Evolutionary conservation across 92 coral and sea anemone species (phyloP).

Genomic region (Umimayanthus kanabou): DNA sequence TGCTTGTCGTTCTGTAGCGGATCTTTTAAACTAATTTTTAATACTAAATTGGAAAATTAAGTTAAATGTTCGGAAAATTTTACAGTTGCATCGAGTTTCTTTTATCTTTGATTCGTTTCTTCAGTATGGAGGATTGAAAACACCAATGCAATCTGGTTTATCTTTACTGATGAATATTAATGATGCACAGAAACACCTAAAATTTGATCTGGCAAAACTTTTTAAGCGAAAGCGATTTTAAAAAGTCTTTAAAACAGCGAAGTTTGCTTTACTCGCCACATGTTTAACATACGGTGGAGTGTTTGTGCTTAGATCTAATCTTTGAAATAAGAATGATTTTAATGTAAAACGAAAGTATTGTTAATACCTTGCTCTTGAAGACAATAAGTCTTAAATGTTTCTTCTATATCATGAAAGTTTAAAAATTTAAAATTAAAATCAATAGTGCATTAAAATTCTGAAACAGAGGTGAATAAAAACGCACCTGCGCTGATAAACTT

Average conservation of each 20-base stretch:
- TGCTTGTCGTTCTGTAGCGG: no score
- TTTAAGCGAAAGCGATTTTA: not conserved
- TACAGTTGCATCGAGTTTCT: no score
- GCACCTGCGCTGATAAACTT: slow-evolving; percentile 1
- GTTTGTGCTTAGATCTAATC: not conserved
- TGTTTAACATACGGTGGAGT: not conserved
- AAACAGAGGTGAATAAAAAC: not conserved
- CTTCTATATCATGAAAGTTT: not conserved
- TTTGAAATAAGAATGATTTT: not conserved
- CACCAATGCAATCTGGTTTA: no score
- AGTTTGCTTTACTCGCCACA: not conserved
- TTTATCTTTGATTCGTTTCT: no score
- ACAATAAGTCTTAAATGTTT: not conserved
- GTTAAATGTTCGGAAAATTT: no score
- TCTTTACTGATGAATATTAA: not conserved
- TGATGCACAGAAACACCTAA: not conserved
- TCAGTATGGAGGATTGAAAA: no score
- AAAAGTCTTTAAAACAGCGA: not conserved
- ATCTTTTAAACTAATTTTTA: no score
- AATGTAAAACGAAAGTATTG: not conserved
- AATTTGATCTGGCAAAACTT: not conserved
- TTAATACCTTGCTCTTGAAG: not conserved
- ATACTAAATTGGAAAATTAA: no score
- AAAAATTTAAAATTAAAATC: not conserved
- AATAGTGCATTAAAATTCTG: not conserved